Evolutionary conservation across 1,140 invertebrate genomes (phyloP).

Genomic region (Cepaea nemoralis): DNA sequence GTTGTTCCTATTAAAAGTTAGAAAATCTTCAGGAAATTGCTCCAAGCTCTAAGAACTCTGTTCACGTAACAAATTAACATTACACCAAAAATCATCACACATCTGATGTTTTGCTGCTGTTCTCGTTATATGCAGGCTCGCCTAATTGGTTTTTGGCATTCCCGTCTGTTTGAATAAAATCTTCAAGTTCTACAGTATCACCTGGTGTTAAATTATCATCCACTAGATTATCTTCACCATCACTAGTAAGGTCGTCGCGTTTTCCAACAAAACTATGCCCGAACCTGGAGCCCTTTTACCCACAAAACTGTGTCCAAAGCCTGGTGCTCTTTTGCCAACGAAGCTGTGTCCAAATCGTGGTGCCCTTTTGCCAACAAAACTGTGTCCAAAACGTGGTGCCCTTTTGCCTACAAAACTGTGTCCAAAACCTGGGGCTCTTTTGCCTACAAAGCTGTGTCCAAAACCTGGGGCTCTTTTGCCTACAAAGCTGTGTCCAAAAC

Average conservation of each 20-base stretch:
- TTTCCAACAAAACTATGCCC: slow-evolving; percentile 40
- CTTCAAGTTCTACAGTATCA: background rate
- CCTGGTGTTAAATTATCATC: background rate
- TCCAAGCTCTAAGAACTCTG: background rate
- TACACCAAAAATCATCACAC: background rate
- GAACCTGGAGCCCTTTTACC: slow-evolving; percentile 34
- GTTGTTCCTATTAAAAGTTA: background rate
- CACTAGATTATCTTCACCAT: background rate
- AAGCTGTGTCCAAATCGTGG: slow-evolving; percentile 37
- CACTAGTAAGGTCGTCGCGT: background rate
- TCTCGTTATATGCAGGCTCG: background rate
- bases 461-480: slow-evolving; percentile 1
- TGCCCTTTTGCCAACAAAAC: slow-evolving; percentile 40
- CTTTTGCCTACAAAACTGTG: slow-evolving; percentile 43
- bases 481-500: background rate
- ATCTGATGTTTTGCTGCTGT: background rate
- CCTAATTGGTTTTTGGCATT: background rate
- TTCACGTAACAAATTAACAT: background rate
- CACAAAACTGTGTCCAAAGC: slow-evolving; percentile 33
- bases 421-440: slow-evolving; percentile 14
- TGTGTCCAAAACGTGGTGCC: slow-evolving; percentile 7
- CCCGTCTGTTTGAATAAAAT: background rate
- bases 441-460: slow-evolving; percentile 8
- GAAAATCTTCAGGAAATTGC: background rate
- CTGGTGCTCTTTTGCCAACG: slow-evolving; percentile 37